A percentile compares a stretch with the other conserved stretches of the same genome.
Conservation (phyloP, 2,888 invertebrate genomes). For the Chrysolina americana region DNA sequence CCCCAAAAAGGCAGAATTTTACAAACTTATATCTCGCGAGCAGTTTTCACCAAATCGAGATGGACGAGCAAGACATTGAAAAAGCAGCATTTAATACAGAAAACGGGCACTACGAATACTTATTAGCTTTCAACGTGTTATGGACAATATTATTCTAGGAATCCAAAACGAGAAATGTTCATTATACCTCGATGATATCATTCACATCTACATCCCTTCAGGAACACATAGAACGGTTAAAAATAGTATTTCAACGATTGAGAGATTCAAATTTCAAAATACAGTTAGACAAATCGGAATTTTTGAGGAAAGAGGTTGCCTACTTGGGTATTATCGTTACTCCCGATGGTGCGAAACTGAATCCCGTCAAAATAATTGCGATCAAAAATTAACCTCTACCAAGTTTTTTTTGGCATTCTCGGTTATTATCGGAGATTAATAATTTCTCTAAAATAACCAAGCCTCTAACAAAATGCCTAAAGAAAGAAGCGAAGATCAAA, state of each 20-base stretch:
- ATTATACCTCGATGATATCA: slow-evolving; percentile 60
- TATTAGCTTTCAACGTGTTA: slow-evolving; percentile 55
- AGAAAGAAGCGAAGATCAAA: background rate
- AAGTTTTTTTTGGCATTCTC: slow-evolving; percentile 36
- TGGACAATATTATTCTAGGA: slow-evolving; percentile 54
- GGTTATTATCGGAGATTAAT: background rate
- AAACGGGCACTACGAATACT: slow-evolving; percentile 55
- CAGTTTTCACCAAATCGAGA: slow-evolving; percentile 56
- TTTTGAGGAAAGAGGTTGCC: background rate
- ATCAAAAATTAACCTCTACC: background rate
- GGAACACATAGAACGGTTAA: slow-evolving; percentile 52
- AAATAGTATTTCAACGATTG: background rate
- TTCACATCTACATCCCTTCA: slow-evolving; percentile 56
- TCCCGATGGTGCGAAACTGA: background rate
- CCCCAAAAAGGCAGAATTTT: slow-evolving; percentile 49
- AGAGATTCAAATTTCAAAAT: slow-evolving; percentile 5
- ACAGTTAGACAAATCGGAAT: slow-evolving; percentile 1
- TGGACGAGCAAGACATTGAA: slow-evolving; percentile 48
- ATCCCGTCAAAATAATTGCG: background rate
- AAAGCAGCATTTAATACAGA: slow-evolving; percentile 58
- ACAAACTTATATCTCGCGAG: slow-evolving; percentile 53
- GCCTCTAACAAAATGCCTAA: background rate
- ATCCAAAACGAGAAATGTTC: slow-evolving; percentile 51
- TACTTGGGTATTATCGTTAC: background rate
- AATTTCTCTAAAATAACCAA: background rate